Conservation (phyloP, 1,140 invertebrate genomes). For the Drosophila malerkotliana region DNA sequence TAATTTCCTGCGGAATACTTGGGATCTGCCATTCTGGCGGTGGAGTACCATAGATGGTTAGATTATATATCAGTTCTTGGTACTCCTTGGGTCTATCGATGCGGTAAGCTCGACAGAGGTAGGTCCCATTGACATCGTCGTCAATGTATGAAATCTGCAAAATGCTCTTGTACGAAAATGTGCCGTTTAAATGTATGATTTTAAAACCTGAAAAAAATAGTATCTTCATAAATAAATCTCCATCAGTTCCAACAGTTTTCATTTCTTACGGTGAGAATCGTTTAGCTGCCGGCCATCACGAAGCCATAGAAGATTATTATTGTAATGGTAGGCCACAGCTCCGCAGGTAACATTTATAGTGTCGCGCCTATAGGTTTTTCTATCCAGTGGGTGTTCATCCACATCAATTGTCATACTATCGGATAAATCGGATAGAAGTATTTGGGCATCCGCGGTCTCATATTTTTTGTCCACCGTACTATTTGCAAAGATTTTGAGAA, state of each 20-base stretch:
- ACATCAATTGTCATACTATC: too few relatives aligned
- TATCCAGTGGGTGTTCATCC: too few relatives aligned
- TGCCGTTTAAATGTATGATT: slow-evolving; percentile 32
- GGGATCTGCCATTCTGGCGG: slow-evolving; percentile 66
- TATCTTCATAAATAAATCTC: too few relatives aligned
- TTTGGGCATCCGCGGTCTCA: slow-evolving; percentile 75
- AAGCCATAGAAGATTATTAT: slow-evolving; percentile 84
- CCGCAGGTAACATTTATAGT: slow-evolving; percentile 85
- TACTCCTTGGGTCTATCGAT: slow-evolving; percentile 27
- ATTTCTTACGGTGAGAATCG: slow-evolving; percentile 27
- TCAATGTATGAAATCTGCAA: slow-evolving; percentile 57
- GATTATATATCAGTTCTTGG: slow-evolving; percentile 51
- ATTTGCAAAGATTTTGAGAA: too few relatives aligned
- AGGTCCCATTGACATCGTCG: slow-evolving; percentile 62
- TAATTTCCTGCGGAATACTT: slow-evolving; percentile 65
- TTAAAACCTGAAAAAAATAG: slow-evolving; percentile 26
- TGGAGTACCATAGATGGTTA: slow-evolving; percentile 66
- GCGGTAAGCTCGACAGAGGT: slow-evolving; percentile 67
- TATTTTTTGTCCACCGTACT: slow-evolving; percentile 34
- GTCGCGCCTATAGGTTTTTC: slow-evolving; percentile 81
- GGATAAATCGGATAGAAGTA: too few relatives aligned
- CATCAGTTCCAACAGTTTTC: too few relatives aligned
- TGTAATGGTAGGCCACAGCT: slow-evolving; percentile 85
- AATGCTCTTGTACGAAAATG: slow-evolving; percentile 67
- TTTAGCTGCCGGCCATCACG: slow-evolving; percentile 47